A percentile compares a stretch with the other conserved stretches of the same genome.
phyloP scores from a whole-genome alignment of 1,140 invertebrate genomes.

The Maconellicoccus hirsutus region DNA sequence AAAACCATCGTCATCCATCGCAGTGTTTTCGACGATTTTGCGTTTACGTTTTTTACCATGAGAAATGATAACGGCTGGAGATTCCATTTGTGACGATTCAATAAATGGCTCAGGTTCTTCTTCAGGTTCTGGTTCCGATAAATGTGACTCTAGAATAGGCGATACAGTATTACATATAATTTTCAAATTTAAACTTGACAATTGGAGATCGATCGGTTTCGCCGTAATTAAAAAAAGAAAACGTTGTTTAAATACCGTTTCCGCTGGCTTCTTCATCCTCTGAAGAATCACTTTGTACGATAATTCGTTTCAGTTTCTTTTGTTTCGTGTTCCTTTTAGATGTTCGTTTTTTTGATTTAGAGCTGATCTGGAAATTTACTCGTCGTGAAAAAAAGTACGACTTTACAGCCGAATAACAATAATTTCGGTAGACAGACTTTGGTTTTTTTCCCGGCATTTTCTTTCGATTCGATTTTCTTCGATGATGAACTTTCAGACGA shows the following conservation, averaged over 20 bases:
- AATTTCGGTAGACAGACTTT: too few relatives aligned
- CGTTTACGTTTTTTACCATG: slow-evolving; percentile 15
- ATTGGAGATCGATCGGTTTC: too few relatives aligned
- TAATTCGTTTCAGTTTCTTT: background rate
- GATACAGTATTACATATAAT: too few relatives aligned
- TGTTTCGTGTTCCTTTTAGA: background rate
- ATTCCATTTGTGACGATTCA: background rate
- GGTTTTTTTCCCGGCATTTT: too few relatives aligned
- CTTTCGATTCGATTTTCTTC: too few relatives aligned
- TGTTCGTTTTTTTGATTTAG: background rate
- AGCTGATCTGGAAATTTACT: background rate
- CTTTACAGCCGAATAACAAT: too few relatives aligned
- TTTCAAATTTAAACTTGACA: too few relatives aligned
- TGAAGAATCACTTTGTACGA: background rate
- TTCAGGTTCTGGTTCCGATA: background rate
- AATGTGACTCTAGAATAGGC: background rate
- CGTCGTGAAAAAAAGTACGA: too few relatives aligned
- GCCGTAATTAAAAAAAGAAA: too few relatives aligned
- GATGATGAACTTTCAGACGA: too few relatives aligned
- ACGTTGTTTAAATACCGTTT: background rate
- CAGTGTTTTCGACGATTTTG: background rate
- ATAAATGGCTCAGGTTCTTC: background rate
- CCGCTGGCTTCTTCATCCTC: background rate
- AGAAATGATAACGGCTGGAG: background rate
- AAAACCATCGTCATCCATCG: background rate